Evolutionary conservation across 2,797 vertebrate species (phyloP).

Genomic region (Gallinago stenura): DNA sequence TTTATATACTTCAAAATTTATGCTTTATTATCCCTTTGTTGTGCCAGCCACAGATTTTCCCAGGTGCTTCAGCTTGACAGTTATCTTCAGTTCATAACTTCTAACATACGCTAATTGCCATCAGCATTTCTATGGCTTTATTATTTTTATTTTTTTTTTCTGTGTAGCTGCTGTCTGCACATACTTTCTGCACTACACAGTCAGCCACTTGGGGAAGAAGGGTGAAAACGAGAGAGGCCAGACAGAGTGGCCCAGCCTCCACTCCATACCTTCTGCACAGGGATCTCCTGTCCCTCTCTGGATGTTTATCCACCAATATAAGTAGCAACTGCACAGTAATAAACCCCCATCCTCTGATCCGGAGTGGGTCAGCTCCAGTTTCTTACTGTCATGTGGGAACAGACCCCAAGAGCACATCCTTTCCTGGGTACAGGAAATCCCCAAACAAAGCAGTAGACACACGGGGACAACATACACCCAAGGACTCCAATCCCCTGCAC

Average conservation of each 20-base stretch:
- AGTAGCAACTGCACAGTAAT: background rate
- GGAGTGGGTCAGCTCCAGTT: background rate
- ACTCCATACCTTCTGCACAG: background rate
- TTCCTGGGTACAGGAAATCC: background rate
- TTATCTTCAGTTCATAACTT: background rate
- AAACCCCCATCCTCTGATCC: background rate
- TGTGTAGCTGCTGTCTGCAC: background rate
- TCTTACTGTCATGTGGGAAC: background rate
- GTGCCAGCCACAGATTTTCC: background rate
- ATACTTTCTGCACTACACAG: background rate
- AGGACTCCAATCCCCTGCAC: background rate
- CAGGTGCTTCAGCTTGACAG: background rate
- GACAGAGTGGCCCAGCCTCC: background rate
- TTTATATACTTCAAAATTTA: background rate
- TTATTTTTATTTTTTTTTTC: background rate
- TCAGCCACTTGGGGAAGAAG: background rate
- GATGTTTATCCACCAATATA: background rate
- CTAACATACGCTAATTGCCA: background rate
- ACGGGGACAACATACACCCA: fast-evolving
- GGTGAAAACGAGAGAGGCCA: fast-evolving
- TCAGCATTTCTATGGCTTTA: background rate
- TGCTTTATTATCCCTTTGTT: conserved; percentile 27
- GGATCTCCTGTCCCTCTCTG: background rate
- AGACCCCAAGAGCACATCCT: background rate
- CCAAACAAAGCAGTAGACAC: background rate